phyloP scores from a whole-genome alignment of 2,113 vertebrate species.

The Neoarius graeffei region DNA sequence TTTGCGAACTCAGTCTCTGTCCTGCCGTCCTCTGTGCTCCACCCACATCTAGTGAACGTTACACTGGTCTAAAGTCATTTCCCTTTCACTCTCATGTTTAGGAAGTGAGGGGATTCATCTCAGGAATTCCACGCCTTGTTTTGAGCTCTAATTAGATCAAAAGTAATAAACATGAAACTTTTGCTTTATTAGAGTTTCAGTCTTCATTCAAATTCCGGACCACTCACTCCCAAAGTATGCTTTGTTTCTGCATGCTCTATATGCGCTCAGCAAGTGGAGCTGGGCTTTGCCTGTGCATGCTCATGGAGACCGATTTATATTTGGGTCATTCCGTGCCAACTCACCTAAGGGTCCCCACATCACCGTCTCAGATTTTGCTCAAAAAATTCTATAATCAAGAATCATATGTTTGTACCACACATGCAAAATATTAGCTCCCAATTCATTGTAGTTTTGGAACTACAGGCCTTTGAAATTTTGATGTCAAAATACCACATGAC shows the following conservation, averaged over 20 bases:
- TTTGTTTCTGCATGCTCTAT: conserved; percentile 1
- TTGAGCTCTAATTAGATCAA: conserved; percentile 8
- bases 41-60: no score
- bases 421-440: no score
- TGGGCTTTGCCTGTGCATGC: background rate
- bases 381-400: no score
- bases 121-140: background rate
- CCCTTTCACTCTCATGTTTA: background rate
- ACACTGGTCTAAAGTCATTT: background rate
- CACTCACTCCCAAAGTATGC: background rate
- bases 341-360: no score
- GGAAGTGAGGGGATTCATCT: background rate
- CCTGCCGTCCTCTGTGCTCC: no score
- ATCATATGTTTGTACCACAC: no score
- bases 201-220: background rate
- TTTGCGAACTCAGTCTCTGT: no score
- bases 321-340: no score
- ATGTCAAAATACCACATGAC: no score
- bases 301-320: conserved; percentile 1
- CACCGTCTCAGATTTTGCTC: no score
- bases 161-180: conserved; percentile 2
- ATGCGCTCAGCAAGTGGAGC: conserved; percentile 23
- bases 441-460: no score
- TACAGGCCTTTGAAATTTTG: no score
- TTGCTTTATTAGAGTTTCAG: conserved; percentile 1